Percentiles rank a stretch among this genome's conserved stretches.
Conservation (phyloP, 2,797 vertebrate species). For the Nyctalus aviator region DNA sequence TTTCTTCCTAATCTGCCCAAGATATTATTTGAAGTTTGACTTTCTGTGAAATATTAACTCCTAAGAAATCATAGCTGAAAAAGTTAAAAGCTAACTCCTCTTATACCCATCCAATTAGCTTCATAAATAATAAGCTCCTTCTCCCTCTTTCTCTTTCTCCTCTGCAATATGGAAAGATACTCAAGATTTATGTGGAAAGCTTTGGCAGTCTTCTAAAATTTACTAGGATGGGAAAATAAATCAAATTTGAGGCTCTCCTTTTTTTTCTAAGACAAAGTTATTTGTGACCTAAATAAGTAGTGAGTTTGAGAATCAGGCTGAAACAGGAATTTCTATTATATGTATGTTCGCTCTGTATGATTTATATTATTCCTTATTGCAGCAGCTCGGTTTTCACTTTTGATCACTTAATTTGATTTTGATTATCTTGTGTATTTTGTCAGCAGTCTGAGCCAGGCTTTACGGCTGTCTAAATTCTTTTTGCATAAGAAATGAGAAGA, state of each 20-base stretch:
- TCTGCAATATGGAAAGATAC: not conserved
- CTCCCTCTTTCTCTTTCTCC: no score
- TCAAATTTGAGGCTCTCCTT: conserved; percentile 31
- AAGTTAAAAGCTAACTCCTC: not conserved
- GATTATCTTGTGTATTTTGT: conserved; percentile 37
- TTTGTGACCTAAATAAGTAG: conserved; percentile 54
- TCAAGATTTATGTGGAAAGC: conserved; percentile 51
- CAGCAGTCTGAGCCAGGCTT: not conserved
- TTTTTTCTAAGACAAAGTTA: conserved; percentile 28
- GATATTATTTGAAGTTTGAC: not conserved
- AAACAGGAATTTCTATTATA: not conserved
- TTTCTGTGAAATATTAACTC: not conserved
- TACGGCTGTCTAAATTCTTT: conserved; percentile 25
- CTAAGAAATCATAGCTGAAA: conserved; percentile 38
- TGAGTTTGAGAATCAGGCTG: not conserved
- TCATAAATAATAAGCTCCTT: conserved; percentile 22
- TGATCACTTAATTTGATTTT: conserved; percentile 65
- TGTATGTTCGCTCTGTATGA: not conserved
- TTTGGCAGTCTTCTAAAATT: conserved; percentile 56
- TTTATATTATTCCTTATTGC: not conserved
- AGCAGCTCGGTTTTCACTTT: not conserved
- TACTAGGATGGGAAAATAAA: conserved; percentile 51
- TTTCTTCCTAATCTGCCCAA: not conserved
- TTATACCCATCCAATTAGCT: not conserved
- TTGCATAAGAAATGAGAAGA: not conserved